Evolutionary conservation across 2,888 invertebrate species (phyloP), one percentile per base, ranked within the genome.

Genomic region (Drosophila nigricruria): DNA sequence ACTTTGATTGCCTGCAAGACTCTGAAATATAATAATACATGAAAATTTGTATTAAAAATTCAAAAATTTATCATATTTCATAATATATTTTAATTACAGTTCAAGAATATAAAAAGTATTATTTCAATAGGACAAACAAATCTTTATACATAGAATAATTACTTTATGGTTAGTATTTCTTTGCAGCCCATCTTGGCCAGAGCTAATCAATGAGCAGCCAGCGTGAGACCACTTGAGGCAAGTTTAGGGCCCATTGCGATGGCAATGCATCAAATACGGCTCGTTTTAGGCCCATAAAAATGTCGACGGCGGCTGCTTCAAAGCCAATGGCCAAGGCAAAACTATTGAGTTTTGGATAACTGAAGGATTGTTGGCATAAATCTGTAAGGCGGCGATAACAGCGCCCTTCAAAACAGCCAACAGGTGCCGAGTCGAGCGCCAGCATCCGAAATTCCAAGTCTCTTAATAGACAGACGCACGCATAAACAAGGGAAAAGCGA

Each of bases 321-420:
- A 82, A 81, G 82, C 30, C 66, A 45, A 63, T 27, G 16, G 45
- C 27, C 53, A 42, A 60, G 66, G 45, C 50, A 68, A 81, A 65
- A 47, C 73, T 73, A 90, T 88, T 81, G 86, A 82, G 77, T 82
- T 82, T 82, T 88, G 75, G 79, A 76, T 81, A 86, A 66, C 70
- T 85, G 81, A 89, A 82, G 76, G 73, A 84, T 88, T 76, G 71
- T 20, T 52, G 65, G 32, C 40, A 79, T 87, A 89, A 85, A 86
- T 86, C 85, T 62, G 49, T 32, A n/a, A 32, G 56, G 62, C 45
- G 53, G 64, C 59, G 77, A 77, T 77, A 90, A 70, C 67, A 71
- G 74, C 78, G 79, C 81, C 79, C 87, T 83, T 86, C 69, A 86
- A 79, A 79, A 70, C 61, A 77, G 56, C 72, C 75, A 77, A 77